Conservation (phyloP, 2,888 invertebrate species). For the Balanococcus diminutus region DNA sequence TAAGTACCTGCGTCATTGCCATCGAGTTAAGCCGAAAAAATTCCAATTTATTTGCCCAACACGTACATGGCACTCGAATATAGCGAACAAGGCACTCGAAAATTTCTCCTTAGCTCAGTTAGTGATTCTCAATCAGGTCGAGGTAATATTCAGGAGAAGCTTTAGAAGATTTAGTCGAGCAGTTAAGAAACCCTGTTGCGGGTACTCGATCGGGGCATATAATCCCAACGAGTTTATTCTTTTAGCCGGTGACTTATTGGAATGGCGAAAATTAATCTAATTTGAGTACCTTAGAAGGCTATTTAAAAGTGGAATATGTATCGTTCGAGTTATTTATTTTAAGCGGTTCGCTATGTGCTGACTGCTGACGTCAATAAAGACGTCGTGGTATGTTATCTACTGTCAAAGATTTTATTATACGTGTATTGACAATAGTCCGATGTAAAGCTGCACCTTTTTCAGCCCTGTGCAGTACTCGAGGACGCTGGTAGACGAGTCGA, state of each 20-base stretch:
- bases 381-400: neutral
- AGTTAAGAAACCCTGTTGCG: neutral
- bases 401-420: slow-evolving; percentile 33
- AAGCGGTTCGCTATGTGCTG: neutral
- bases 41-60: slow-evolving; percentile 2
- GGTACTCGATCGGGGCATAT: neutral
- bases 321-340: neutral
- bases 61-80: slow-evolving; percentile 1
- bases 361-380: slow-evolving; percentile 29
- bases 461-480: neutral
- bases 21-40: neutral
- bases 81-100: neutral
- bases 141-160: neutral
- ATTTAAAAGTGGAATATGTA: slow-evolving; percentile 23
- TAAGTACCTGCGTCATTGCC: neutral
- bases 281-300: slow-evolving; percentile 6
- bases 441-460: neutral
- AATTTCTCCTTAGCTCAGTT: neutral
- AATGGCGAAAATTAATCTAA: slow-evolving; percentile 10
- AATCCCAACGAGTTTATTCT: slow-evolving; percentile 11
- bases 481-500: neutral
- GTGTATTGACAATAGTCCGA: slow-evolving; percentile 17
- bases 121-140: neutral
- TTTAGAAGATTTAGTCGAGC: neutral
- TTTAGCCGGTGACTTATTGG: slow-evolving; percentile 26